Percentiles rank a stretch among this genome's conserved stretches.
phyloP scores from a whole-genome alignment of 2,113 vertebrate genomes.

The Microcebus ravelobensis region DNA sequence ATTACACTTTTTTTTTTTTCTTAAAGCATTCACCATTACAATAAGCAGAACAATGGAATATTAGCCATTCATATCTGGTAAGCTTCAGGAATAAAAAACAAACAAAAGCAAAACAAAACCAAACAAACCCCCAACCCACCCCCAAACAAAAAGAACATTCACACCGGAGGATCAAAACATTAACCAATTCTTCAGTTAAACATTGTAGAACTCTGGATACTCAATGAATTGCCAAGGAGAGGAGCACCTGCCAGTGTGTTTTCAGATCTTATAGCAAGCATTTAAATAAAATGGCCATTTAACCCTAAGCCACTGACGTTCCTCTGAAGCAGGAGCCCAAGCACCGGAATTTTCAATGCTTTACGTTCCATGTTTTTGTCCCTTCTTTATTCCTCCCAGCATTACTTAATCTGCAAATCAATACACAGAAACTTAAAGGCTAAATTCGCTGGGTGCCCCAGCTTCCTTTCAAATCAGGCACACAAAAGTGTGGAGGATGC shows the following conservation, averaged over 20 bases:
- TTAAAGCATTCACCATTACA: conserved; percentile 88
- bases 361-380: conserved; percentile 69
- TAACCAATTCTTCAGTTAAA: conserved; percentile 76
- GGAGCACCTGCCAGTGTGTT: conserved; percentile 79
- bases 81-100: conserved; percentile 82
- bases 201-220: conserved; percentile 77
- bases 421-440: conserved; percentile 78
- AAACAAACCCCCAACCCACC: conserved; percentile 57
- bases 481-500: conserved; percentile 78
- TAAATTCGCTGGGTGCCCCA: conserved; percentile 72
- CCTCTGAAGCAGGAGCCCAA: conserved; percentile 75
- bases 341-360: conserved; percentile 74
- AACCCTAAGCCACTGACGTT: conserved; percentile 68
- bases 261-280: conserved; percentile 76
- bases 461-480: conserved; percentile 78
- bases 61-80: conserved; percentile 86
- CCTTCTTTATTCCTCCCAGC: conserved; percentile 67
- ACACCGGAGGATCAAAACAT: conserved; percentile 70
- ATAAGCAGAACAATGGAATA: conserved; percentile 85
- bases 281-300: conserved; percentile 74
- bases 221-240: conserved; percentile 78
- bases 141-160: conserved; percentile 66
- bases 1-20: conserved; percentile 82
- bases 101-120: conserved; percentile 45
- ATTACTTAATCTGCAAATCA: conserved; percentile 76